Conservation (phyloP, 2,113 vertebrate species). For the Heterotilapia buettikoferi region DNA sequence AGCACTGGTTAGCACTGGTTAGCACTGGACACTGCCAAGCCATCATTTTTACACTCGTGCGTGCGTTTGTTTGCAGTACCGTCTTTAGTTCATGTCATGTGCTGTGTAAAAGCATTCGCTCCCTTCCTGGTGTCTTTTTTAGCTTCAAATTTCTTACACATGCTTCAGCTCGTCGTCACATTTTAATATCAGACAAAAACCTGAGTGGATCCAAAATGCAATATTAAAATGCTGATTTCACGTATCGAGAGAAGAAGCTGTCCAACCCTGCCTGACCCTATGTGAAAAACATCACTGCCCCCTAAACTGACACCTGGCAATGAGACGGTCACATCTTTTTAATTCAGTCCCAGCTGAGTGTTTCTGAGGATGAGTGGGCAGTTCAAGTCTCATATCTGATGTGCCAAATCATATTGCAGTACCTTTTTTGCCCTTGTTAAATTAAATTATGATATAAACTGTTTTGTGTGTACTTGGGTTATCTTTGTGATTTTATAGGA, state of each 20-base stretch:
- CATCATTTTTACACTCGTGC: too few relatives aligned
- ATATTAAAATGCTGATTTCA: background rate
- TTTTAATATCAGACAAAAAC: background rate
- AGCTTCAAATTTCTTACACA: background rate
- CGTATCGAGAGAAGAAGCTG: background rate
- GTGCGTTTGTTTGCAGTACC: too few relatives aligned
- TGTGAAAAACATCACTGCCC: rapidly evolving
- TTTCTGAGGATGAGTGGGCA: background rate
- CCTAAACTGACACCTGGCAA: background rate
- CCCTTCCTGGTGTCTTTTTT: background rate
- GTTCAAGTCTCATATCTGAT: too few relatives aligned
- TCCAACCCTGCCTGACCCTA: background rate
- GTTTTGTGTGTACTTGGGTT: too few relatives aligned
- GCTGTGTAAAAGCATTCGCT: too few relatives aligned
- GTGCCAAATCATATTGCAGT: too few relatives aligned
- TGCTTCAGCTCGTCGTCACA: background rate
- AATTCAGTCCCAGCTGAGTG: background rate
- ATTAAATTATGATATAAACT: too few relatives aligned
- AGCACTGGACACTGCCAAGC: background rate
- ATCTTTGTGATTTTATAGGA: too few relatives aligned
- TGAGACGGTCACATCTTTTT: background rate
- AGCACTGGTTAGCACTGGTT: too few relatives aligned
- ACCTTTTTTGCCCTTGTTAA: too few relatives aligned
- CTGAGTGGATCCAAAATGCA: background rate
- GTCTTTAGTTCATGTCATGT: too few relatives aligned